Percentiles rank a stretch among this genome's conserved stretches.
Evolutionary conservation across 2,888 invertebrate species (phyloP).

Genomic region (Drosophila kanekoi): DNA sequence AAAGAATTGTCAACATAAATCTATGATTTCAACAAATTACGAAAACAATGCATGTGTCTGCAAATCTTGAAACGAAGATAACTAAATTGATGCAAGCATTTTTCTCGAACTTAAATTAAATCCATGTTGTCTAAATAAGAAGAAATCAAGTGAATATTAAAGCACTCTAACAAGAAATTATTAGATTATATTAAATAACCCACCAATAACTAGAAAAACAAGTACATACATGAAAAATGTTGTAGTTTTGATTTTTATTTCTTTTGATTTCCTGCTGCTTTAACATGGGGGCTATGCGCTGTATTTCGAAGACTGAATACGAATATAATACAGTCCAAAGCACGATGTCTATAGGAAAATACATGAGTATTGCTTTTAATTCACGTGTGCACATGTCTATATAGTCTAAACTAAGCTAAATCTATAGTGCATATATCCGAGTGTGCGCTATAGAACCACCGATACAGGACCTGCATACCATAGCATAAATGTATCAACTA

Average conservation of each 20-base stretch:
- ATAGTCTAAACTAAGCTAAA: conserved; percentile 2
- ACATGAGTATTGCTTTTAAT: neutral
- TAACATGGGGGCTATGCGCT: neutral
- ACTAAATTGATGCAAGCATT: neutral
- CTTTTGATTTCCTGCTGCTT: neutral
- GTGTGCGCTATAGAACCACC: conserved; percentile 30
- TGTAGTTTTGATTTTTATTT: neutral
- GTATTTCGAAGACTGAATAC: conserved; percentile 30
- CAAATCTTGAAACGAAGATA: too few species aligned
- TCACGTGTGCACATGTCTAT: neutral
- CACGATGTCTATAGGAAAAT: neutral
- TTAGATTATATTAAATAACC: conserved; percentile 12
- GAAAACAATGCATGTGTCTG: neutral
- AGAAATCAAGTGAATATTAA: neutral
- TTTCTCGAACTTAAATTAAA: neutral
- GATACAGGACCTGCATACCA: conserved; percentile 23
- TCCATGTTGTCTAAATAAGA: neutral
- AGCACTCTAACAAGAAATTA: conserved; percentile 1
- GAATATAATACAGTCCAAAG: conserved; percentile 8
- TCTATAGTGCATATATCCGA: conserved; percentile 9
- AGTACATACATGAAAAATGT: neutral
- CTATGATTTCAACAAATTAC: neutral
- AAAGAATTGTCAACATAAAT: neutral
- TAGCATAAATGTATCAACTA: conserved; percentile 12
- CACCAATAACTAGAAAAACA: conserved; percentile 15